Evolutionary conservation across 92 coral and sea anemone species (phyloP).

Genomic region (Montipora capitata): DNA sequence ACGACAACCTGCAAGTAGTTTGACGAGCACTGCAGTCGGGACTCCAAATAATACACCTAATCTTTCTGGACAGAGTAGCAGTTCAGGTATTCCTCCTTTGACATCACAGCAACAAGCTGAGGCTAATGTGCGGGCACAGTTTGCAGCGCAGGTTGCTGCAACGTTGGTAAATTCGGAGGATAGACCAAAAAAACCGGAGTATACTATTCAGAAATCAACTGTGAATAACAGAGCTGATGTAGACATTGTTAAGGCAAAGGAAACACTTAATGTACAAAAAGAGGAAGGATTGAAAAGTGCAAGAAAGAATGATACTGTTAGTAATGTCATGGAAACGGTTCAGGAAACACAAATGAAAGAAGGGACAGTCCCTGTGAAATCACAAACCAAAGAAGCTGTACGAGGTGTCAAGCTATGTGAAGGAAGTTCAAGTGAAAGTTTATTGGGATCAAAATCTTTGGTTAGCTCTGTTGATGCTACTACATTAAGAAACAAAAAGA

Average conservation of each 20-base stretch:
- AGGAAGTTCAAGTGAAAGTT: not conserved
- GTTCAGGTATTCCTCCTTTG: conserved; percentile 83
- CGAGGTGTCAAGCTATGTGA: too few species aligned
- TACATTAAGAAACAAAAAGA: not conserved
- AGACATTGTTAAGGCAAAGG: conserved; percentile 8
- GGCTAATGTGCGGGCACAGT: conserved; percentile 82
- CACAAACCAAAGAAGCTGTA: conserved; percentile 31
- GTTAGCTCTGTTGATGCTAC: conserved; percentile 45
- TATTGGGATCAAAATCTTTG: conserved; percentile 22
- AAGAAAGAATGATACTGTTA: not conserved
- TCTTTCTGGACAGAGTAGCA: conserved; percentile 81
- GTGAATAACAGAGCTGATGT: not conserved
- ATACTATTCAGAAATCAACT: conserved; percentile 29
- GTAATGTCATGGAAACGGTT: conserved; percentile 9
- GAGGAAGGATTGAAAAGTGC: conserved; percentile 14
- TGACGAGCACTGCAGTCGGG: conserved; percentile 55
- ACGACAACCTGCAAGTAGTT: conserved; percentile 29
- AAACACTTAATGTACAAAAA: conserved; percentile 13
- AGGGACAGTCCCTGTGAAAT: not conserved
- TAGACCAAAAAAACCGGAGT: conserved; percentile 18
- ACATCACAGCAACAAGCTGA: conserved; percentile 57
- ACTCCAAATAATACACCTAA: conserved; percentile 80
- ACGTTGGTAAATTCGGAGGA: conserved; percentile 56
- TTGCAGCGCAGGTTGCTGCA: conserved; percentile 96
- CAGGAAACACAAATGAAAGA: conserved; percentile 23